Evolutionary conservation across 2,113 vertebrate species (phyloP).

Genomic region (Triplophysa dalaica): DNA sequence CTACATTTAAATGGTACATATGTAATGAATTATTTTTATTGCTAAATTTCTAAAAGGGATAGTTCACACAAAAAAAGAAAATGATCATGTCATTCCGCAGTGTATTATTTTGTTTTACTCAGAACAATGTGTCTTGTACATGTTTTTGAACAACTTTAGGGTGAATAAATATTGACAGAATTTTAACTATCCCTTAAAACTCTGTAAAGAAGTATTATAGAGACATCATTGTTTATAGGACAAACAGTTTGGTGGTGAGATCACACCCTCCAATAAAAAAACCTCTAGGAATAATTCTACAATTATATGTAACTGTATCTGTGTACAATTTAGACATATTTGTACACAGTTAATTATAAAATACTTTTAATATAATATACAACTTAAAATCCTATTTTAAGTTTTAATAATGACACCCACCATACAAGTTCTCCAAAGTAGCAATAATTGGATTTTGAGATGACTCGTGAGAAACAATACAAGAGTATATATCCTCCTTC

Average conservation of each 20-base stretch:
- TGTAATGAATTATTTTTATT: no score
- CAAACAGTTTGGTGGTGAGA: no score
- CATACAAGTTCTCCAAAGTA: conserved; percentile 60
- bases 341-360: not conserved
- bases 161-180: no score
- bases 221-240: no score
- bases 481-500: conserved; percentile 57
- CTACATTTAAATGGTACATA: not conserved
- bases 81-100: no score
- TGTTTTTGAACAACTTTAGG: no score
- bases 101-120: no score
- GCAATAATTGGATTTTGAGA: conserved; percentile 40
- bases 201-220: no score
- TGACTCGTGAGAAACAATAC: conserved; percentile 68
- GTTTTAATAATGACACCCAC: conserved; percentile 51
- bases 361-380: not conserved
- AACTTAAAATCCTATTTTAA: not conserved
- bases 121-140: no score
- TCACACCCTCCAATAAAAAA: not conserved
- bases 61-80: no score
- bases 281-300: not conserved
- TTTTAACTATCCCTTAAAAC: no score
- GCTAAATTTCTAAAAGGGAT: no score
- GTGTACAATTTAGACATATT: not conserved
- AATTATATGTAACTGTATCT: not conserved